Evolutionary conservation across 2,888 invertebrate genomes (phyloP), one percentile per base, ranked within the genome.

Genomic region (Luperina nickerlii): DNA sequence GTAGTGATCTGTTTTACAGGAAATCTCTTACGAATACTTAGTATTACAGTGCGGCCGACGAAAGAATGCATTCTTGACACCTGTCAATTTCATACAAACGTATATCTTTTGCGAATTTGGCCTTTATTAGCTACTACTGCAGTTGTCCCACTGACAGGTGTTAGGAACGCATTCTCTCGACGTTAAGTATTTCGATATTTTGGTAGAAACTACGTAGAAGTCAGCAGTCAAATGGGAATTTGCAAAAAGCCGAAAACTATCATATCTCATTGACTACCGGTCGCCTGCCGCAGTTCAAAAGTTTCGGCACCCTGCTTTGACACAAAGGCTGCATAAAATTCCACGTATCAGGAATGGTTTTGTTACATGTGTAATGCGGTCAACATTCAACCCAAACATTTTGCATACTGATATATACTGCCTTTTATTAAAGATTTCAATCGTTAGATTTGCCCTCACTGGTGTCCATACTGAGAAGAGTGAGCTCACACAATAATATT

Each of bases 1-100:
- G 20, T 57, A 68, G 13, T 62, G 15, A n/a, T 67, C 2, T 54
- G 57, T 67, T 51, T 75, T 32, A 80, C 42, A 45, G 13, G 38
- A 18, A 71, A 83, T 83, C 32, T 78, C 32, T n/a, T 18, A 42
- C 54, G 7, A 73, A 54, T 82, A 75, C 24, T 68, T 42, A 80
- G 6, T 13, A 9, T n/a, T 24, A n/a, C 24, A 57, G 24, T 57
- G 9, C 24, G 24, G 4, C 54, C 20, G 8, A 20, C 57, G 9
- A 57, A 24, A n/a, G 57, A 57, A 24, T 24, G 57, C 57, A 3
- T 57, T 57, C 54, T 24, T 24, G 57, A 57, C 24, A 57, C 9
- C 20, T 57, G 3, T 24, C 24, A 57, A 9, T 57, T 57, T 24
- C 57, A 24, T 24, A 57, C 7, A 57, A 24, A 57, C 57, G 3